These are phyloP conservation scores for Enteromius trimaculatus DNA, from an alignment of 2,797 vertebrate genomes.

Conservation along the genomic window DNA sequence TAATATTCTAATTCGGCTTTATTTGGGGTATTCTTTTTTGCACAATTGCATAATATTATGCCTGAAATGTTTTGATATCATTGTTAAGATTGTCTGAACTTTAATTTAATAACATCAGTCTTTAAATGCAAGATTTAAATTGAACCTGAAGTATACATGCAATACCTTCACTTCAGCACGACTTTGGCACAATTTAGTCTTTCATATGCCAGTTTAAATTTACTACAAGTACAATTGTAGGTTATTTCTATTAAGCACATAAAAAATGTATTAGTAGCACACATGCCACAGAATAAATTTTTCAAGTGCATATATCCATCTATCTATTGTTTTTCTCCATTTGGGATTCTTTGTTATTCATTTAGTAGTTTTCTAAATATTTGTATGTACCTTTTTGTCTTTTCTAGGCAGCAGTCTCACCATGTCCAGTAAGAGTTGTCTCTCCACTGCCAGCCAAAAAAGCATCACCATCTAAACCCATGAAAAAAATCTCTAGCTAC, in stretches of 20 bases:
- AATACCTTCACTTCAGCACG: too few species aligned
- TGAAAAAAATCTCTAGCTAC: conserved; percentile 94
- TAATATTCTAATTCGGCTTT: too few species aligned
- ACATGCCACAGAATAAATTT: not conserved
- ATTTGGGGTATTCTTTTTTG: not conserved
- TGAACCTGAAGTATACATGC: not conserved
- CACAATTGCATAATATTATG: too few species aligned
- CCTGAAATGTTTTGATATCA: too few species aligned
- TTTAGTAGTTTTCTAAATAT: not conserved
- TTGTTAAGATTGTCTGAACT: too few species aligned
- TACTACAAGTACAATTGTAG: too few species aligned
- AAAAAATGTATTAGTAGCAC: too few species aligned
- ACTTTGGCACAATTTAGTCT: too few species aligned
- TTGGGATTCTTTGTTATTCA: not conserved
- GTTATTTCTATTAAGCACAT: too few species aligned
- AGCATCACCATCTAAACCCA: conserved; percentile 76
- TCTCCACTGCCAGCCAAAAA: conserved; percentile 62
- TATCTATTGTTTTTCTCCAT: not conserved
- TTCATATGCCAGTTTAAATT: too few species aligned
- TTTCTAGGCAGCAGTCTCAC: conserved; percentile 47
- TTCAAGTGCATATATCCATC: not conserved
- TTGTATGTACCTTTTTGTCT: not conserved
- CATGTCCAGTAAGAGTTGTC: conserved; percentile 15
- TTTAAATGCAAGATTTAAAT: not conserved
- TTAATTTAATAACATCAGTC: too few species aligned